A percentile compares a stretch with the other conserved stretches of the same genome.
Evolutionary conservation across 2,888 invertebrate species (phyloP).

Genomic region (Heliconius erato): DNA sequence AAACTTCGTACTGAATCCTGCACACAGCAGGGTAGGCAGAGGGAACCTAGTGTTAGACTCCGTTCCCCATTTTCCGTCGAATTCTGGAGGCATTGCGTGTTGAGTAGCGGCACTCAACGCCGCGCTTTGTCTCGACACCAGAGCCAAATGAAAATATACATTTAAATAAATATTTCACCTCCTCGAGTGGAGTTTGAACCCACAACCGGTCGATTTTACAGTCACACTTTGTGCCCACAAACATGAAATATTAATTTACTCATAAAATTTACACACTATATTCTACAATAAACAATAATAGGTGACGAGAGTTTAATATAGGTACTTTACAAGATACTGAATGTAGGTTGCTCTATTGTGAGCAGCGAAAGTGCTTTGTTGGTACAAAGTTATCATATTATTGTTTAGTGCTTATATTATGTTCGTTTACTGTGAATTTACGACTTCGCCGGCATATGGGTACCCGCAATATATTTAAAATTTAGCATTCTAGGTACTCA

Average conservation of each 20-base stretch:
- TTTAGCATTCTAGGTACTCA: not conserved
- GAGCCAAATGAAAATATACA: too few species aligned
- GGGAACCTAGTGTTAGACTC: too few species aligned
- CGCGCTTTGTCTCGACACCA: too few species aligned
- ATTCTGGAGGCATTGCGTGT: too few species aligned
- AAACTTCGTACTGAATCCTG: too few species aligned
- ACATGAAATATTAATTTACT: not conserved
- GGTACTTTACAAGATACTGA: not conserved
- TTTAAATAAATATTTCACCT: too few species aligned
- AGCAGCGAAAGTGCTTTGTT: constrained; percentile 33
- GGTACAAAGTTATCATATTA: constrained; percentile 33
- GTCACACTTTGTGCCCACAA: too few species aligned
- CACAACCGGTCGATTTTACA: too few species aligned
- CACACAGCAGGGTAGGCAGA: too few species aligned
- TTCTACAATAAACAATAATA: constrained; percentile 2
- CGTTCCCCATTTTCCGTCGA: too few species aligned
- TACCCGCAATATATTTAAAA: constrained; percentile 30
- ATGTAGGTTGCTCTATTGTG: constrained; percentile 24
- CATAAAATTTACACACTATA: not conserved
- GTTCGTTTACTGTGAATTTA: constrained; percentile 37
- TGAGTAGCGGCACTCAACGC: too few species aligned
- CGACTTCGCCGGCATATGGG: constrained; percentile 33
- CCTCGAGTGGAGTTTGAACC: too few species aligned
- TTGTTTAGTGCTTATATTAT: constrained; percentile 26
- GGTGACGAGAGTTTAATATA: not conserved